phyloP scores from a whole-genome alignment of 2,888 invertebrate species.

The Xestobium rufovillosum region DNA sequence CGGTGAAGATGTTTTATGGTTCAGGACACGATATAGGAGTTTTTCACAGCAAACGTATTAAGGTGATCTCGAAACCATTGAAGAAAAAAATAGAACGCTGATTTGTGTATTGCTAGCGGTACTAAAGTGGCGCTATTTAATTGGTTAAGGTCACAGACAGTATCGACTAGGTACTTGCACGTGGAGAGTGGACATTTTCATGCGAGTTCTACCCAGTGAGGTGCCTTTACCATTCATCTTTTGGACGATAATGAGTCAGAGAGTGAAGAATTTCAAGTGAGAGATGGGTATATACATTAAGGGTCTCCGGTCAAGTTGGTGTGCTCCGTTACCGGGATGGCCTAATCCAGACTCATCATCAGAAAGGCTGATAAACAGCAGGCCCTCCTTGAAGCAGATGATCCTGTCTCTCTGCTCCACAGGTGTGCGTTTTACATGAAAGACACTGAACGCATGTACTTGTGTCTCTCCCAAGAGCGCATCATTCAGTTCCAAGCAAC shows the following conservation, averaged over 20 bases:
- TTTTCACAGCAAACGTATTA: conserved; percentile 97
- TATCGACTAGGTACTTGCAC: conserved; percentile 95
- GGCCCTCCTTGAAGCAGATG: conserved; percentile 95
- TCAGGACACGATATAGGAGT: conserved; percentile 97
- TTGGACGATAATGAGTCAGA: conserved; percentile 97
- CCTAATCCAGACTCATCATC: conserved; percentile 89
- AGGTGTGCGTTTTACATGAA: conserved; percentile 99
- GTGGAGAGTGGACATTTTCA: conserved; percentile 99
- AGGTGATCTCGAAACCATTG: conserved; percentile 99
- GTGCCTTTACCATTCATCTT: conserved; percentile 97
- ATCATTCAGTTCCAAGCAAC: conserved; percentile 99
- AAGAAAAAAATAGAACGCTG: conserved; percentile 99
- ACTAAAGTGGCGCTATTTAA: conserved; percentile 99
- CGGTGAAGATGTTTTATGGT: conserved; percentile 98
- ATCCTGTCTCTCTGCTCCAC: conserved; percentile 98
- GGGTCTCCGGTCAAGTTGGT: conserved; percentile 97
- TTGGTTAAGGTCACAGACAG: conserved; percentile 97
- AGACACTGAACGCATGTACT: conserved; percentile 97
- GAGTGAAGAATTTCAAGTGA: conserved; percentile 87
- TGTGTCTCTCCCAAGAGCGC: conserved; percentile 95
- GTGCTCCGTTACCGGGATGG: conserved; percentile 99
- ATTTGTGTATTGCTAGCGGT: conserved; percentile 98
- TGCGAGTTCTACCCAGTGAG: conserved; percentile 99
- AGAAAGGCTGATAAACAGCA: conserved; percentile 98
- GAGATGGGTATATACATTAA: conserved; percentile 98